Base-by-base conservation (phyloP, 1,140 invertebrate species). In the Lepidurus apus region DNA sequence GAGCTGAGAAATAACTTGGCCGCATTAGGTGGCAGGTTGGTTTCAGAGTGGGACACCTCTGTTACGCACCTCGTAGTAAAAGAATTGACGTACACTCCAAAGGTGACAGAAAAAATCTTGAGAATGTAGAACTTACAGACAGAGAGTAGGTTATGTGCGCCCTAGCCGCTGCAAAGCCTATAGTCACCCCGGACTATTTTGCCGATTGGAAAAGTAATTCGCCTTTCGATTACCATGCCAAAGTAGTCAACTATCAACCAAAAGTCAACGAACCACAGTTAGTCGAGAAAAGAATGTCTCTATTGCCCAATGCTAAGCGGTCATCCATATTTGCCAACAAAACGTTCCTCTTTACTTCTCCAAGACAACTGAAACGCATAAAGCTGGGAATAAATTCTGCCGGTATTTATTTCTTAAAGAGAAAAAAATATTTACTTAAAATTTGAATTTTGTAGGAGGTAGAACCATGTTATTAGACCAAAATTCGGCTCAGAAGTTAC, bases 31-130 rank as follows among this genome's bases (percentile, higher is more conserved):
- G 53, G 53, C 53, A 65, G 21, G 7, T 21, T 65, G 53, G 21
- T 21, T 65, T 65, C 53, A 65, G 53, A 65, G 21, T 65, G 53
- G 53, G 17, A 65, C 17, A 21, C 21, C 13, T n/a, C 53, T 21
- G 21, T 21, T 65, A 65, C 53, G 21, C 53, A 65, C 53, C 53
- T 65, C 21, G 53, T 65, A 65, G n/a, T 65, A 65, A 9, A 21
- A 7, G 53, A 65, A 65, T 21, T 65, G 21, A 65, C 53, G 53
- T 65, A 65, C 53, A 65, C 53, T 65, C 53, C 53, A 17, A 65
- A 65, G n/a, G 53, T 65, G 7, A 65, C 21, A 21, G 21, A 7
- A 17, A 65, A 17, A 13, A 1, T 65, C 1, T 65, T 65, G 6
- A 21, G 21, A 65, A 65, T 11, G 0, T 21, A 4, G 21, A 65